A percentile compares a stretch with the other conserved stretches of the same genome.
phyloP scores from a whole-genome alignment of 2,888 invertebrate genomes.

The Morpho achilles region DNA sequence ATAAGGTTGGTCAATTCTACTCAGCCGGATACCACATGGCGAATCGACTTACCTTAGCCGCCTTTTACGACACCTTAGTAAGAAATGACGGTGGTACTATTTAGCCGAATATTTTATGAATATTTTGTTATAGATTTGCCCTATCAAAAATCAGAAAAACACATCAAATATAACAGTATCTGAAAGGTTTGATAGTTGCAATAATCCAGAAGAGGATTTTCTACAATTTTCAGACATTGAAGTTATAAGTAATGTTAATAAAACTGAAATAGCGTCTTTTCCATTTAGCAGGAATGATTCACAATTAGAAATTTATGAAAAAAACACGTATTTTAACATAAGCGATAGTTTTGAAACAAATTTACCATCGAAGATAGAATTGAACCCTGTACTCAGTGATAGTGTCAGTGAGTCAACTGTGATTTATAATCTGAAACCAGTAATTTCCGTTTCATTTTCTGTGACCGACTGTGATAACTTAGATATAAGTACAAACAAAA shows the following conservation, averaged over 20 bases:
- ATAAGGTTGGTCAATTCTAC: no score
- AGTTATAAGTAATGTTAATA: slow-evolving; percentile 35
- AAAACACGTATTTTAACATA: slow-evolving; percentile 3
- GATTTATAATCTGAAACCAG: slow-evolving; percentile 35
- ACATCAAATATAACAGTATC: no score
- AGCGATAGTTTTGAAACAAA: slow-evolving; percentile 12
- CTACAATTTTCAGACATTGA: slow-evolving; percentile 43
- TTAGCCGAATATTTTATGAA: no score
- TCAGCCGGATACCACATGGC: no score
- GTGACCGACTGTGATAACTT: slow-evolving; percentile 45
- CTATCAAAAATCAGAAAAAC: no score
- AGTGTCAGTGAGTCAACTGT: slow-evolving; percentile 35
- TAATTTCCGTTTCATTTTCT: slow-evolving; percentile 47
- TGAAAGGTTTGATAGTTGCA: not conserved
- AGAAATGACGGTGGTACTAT: no score
- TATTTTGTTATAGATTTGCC: no score
- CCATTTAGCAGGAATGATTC: slow-evolving; percentile 15
- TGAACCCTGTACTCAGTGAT: slow-evolving; percentile 20
- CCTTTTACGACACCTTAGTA: no score
- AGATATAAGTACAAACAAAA: slow-evolving; percentile 48
- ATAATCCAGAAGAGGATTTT: slow-evolving; percentile 29
- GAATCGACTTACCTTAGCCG: no score
- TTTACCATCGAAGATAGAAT: slow-evolving; percentile 39
- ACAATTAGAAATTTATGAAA: slow-evolving; percentile 1
- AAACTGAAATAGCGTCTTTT: slow-evolving; percentile 17